phyloP scores from a whole-genome alignment of 2,888 invertebrate genomes.

The Oxyteleia sp. region DNA sequence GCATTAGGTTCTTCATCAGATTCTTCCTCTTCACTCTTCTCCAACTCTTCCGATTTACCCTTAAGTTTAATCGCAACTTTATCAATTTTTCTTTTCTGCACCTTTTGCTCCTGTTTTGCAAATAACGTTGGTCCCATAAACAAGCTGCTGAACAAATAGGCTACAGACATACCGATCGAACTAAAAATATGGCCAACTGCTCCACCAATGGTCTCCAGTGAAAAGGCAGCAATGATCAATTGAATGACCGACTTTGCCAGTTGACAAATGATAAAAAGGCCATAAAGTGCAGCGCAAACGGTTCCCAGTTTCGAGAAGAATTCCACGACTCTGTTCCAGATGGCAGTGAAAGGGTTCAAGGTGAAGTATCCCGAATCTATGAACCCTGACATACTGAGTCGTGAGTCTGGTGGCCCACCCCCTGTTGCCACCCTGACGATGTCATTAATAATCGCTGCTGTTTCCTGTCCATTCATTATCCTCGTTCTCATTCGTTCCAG shows the following conservation, averaged over 20 bases:
- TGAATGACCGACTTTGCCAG: conserved; percentile 21
- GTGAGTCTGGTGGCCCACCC: not conserved
- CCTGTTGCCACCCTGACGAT: not conserved
- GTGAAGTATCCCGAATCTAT: too few relatives aligned
- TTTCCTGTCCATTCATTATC: conserved; percentile 1
- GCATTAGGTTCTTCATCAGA: too few relatives aligned
- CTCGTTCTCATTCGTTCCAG: conserved; percentile 6
- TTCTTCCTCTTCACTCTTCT: too few relatives aligned
- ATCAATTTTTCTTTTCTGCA: not conserved
- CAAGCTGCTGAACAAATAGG: conserved; percentile 1
- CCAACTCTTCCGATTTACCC: too few relatives aligned
- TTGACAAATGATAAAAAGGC: conserved; percentile 28
- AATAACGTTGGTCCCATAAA: conserved; percentile 14
- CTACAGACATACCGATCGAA: not conserved
- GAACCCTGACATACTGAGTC: too few relatives aligned
- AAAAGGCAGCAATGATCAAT: conserved; percentile 26
- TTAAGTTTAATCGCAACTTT: too few relatives aligned
- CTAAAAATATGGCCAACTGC: conserved; percentile 20
- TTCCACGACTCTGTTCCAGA: conserved; percentile 9
- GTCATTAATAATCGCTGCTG: conserved; percentile 9
- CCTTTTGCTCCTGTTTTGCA: conserved; percentile 9
- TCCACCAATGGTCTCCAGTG: conserved; percentile 22
- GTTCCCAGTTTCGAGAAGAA: conserved; percentile 14
- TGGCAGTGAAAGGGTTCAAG: not conserved
- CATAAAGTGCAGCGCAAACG: conserved; percentile 16